A percentile compares a stretch with the other conserved stretches of the same genome.
Conservation (phyloP, 2,797 vertebrate species). For the Thripadectes ignobilis region DNA sequence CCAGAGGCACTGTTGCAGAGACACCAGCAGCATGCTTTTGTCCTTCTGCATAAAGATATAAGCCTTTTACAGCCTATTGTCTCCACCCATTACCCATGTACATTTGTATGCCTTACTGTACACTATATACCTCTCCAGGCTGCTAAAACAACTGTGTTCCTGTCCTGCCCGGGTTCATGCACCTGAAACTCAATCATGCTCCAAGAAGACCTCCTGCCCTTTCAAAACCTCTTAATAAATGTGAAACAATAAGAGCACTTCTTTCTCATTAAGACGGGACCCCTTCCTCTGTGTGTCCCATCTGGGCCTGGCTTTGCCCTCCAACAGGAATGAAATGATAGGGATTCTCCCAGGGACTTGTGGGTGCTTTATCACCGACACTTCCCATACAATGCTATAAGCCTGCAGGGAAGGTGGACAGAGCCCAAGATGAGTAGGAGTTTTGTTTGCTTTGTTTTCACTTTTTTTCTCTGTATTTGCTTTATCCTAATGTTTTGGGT, state of each 20-base stretch:
- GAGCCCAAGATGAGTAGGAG: background rate
- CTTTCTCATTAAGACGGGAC: background rate
- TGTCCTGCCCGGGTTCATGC: background rate
- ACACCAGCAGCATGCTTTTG: background rate
- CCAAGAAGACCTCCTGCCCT: background rate
- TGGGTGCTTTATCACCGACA: background rate
- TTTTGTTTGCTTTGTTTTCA: background rate
- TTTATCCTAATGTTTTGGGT: background rate
- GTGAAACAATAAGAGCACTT: background rate
- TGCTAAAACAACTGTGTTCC: background rate
- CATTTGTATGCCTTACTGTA: background rate
- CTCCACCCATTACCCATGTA: background rate
- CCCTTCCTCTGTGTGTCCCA: background rate
- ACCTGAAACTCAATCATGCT: background rate
- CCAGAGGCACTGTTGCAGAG: background rate
- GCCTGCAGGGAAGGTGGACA: background rate
- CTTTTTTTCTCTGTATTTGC: background rate
- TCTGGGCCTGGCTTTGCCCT: background rate
- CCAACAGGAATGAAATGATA: background rate
- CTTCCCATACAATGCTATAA: accelerated
- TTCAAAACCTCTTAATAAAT: background rate
- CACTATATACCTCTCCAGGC: background rate
- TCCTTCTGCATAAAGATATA: background rate
- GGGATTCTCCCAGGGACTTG: accelerated
- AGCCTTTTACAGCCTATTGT: background rate